Evolutionary conservation across 2,888 invertebrate species (phyloP).

Genomic region (Dryobota labecula): DNA sequence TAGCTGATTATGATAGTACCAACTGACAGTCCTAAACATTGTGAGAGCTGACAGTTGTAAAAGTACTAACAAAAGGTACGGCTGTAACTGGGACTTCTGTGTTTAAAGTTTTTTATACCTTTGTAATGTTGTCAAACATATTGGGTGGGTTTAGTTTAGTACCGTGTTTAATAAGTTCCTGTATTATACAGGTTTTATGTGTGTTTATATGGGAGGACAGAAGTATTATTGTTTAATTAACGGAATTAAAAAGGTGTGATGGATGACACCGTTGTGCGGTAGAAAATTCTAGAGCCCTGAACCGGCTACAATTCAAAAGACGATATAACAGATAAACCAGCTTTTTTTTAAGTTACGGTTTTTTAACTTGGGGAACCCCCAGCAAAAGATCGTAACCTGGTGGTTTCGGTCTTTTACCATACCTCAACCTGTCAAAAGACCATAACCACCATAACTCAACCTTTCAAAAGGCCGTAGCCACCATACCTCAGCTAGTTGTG

Average conservation of each 20-base stretch:
- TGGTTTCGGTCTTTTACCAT: no score
- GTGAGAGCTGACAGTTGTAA: conserved; percentile 31
- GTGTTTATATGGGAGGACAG: not conserved
- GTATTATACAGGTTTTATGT: not conserved
- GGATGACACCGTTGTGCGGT: no score
- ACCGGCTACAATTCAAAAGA: no score
- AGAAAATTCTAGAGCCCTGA: no score
- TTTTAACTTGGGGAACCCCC: no score
- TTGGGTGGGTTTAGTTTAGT: conserved; percentile 22
- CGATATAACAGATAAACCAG: no score
- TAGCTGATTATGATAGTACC: conserved; percentile 46
- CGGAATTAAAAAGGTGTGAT: not conserved
- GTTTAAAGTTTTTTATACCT: conserved; percentile 22
- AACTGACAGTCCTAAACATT: conserved; percentile 5
- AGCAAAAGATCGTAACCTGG: no score
- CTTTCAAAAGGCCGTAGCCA: no score
- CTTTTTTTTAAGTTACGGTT: no score
- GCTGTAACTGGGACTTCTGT: conserved; percentile 14
- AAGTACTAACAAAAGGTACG: conserved; percentile 37
- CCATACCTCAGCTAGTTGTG: no score
- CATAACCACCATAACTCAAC: no score
- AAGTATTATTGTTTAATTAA: not conserved
- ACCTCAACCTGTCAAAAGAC: no score
- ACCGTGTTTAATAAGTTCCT: not conserved
- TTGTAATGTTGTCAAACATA: conserved; percentile 19